These are phyloP conservation scores for Odontomyia ornata DNA, from an alignment of 2,888 invertebrate genomes.

Conservation along the genomic window DNA sequence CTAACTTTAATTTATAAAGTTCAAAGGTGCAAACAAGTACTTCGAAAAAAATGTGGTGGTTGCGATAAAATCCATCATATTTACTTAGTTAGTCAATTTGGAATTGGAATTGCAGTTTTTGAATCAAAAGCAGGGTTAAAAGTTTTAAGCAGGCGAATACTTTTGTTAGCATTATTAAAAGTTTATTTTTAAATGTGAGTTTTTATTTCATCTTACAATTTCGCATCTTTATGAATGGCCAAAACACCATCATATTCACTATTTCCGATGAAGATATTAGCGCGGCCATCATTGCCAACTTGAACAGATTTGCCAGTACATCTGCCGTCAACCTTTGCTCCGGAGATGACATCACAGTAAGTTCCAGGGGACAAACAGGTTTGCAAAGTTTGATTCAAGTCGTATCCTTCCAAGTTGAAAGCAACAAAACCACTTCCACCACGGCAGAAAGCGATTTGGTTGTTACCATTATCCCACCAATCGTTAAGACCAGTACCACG, in stretches of 20 bases:
- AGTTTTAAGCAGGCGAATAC: too few relatives aligned
- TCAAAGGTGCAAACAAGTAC: too few relatives aligned
- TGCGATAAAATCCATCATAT: too few relatives aligned
- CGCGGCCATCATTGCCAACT: slow-evolving; percentile 70
- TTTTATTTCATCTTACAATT: slow-evolving; percentile 55
- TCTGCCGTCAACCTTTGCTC: slow-evolving; percentile 66
- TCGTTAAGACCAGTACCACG: slow-evolving; percentile 67
- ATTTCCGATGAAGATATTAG: slow-evolving; percentile 67
- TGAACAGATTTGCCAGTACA: slow-evolving; percentile 74
- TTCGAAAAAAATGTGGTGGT: too few relatives aligned
- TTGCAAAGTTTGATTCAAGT: slow-evolving; percentile 68
- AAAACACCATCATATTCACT: slow-evolving; percentile 73
- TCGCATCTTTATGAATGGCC: slow-evolving; percentile 71
- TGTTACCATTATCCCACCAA: slow-evolving; percentile 85
- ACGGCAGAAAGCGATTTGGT: slow-evolving; percentile 88
- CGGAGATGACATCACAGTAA: slow-evolving; percentile 90
- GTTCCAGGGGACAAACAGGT: slow-evolving; percentile 78
- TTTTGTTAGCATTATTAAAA: too few relatives aligned
- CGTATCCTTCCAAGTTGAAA: slow-evolving; percentile 74
- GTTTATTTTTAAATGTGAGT: too few relatives aligned
- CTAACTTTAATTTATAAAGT: too few relatives aligned
- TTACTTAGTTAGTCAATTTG: too few relatives aligned
- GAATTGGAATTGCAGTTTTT: too few relatives aligned
- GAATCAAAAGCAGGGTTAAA: too few relatives aligned
- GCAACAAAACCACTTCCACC: slow-evolving; percentile 79